phyloP scores from a whole-genome alignment of 1,140 invertebrate species.

The Centruroides vittatus region DNA sequence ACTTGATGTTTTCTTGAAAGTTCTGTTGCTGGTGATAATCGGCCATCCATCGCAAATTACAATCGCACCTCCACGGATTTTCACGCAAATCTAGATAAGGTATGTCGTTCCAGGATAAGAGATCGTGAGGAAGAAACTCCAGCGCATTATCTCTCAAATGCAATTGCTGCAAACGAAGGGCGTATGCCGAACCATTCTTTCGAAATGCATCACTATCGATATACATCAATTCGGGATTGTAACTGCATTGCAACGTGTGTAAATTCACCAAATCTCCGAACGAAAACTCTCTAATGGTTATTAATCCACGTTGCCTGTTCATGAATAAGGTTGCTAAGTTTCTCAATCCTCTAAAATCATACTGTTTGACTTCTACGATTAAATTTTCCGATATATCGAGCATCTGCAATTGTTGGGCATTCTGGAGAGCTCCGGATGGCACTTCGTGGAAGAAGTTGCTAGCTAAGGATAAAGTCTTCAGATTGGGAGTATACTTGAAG shows the following conservation, averaged over 20 bases:
- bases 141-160: slow-evolving; percentile 13
- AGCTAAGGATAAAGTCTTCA: neutral
- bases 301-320: neutral
- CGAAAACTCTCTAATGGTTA: neutral
- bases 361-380: neutral
- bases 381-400: neutral
- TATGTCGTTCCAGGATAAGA: slow-evolving; percentile 9
- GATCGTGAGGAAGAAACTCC: neutral
- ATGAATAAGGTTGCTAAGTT: neutral
- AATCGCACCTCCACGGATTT: slow-evolving; percentile 18
- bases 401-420: neutral
- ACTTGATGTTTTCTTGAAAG: slow-evolving; percentile 44
- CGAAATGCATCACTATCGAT: neutral
- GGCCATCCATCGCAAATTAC: slow-evolving; percentile 12
- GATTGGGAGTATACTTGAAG: neutral
- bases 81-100: slow-evolving; percentile 9
- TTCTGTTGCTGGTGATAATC: slow-evolving; percentile 37
- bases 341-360: neutral
- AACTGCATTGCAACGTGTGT: neutral
- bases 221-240: neutral
- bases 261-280: neutral
- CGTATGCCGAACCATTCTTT: neutral
- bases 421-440: neutral
- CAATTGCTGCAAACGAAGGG: neutral
- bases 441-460: neutral